Conservation (phyloP, 1,140 invertebrate species). For the Bilobella aurantiaca region DNA sequence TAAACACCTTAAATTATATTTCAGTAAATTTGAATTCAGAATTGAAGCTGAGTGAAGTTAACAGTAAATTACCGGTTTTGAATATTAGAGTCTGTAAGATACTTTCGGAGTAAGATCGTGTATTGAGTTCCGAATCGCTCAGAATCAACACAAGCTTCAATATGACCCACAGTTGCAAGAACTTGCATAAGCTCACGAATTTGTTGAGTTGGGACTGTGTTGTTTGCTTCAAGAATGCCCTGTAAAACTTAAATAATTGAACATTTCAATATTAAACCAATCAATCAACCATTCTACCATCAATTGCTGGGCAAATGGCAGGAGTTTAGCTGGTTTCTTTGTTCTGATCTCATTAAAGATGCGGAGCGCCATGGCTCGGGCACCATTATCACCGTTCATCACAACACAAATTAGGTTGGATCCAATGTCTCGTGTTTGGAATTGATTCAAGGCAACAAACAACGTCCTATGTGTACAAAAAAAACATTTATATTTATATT, state of each 20-base stretch:
- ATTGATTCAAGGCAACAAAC: constrained; percentile 8
- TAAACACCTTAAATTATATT: constrained; percentile 6
- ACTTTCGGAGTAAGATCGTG: constrained; percentile 28
- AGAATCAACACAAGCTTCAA: constrained; percentile 15
- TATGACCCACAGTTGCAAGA: constrained; percentile 22
- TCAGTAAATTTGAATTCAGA: too few species aligned
- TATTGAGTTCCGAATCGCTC: constrained; percentile 24
- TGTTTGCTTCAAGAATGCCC: constrained; percentile 16
- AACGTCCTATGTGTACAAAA: constrained; percentile 15
- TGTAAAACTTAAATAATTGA: constrained; percentile 14
- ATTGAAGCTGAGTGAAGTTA: too few species aligned
- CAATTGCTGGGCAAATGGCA: constrained; percentile 20
- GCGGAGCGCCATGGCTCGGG: constrained; percentile 12
- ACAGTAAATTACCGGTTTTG: constrained; percentile 1
- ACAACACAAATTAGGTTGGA: constrained; percentile 13
- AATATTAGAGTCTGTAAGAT: constrained; percentile 16
- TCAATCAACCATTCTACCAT: constrained; percentile 16
- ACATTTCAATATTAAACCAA: constrained; percentile 8
- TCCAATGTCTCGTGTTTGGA: constrained; percentile 10
- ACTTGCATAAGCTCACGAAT: constrained; percentile 26
- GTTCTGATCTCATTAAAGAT: constrained; percentile 16
- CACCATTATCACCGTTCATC: not conserved
- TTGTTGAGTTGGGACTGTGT: constrained; percentile 17
- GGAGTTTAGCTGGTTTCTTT: constrained; percentile 15
- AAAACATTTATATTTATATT: not conserved